Evolutionary conservation across 2,113 vertebrate species (phyloP).

Genomic region (Gasterosteus nipponicus): DNA sequence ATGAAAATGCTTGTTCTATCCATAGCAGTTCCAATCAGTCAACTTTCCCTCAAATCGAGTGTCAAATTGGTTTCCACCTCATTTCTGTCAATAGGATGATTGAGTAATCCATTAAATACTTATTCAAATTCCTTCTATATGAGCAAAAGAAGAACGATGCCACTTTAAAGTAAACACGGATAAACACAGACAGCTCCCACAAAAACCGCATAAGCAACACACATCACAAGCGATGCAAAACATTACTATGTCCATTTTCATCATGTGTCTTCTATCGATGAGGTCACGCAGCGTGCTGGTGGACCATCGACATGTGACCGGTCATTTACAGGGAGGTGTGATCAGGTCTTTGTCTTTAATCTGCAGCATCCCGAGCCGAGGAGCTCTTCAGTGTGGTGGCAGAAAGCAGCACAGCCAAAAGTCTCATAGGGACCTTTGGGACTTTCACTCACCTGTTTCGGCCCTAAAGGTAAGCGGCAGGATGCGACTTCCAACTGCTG

Average conservation of each 20-base stretch:
- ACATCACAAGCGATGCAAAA: not conserved
- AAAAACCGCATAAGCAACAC: not conserved
- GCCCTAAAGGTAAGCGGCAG: conserved; percentile 29
- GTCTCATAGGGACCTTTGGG: conserved; percentile 33
- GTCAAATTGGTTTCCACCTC: not conserved
- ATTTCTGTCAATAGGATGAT: not conserved
- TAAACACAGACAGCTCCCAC: not conserved
- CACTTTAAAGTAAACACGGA: not conserved
- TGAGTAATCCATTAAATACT: not conserved
- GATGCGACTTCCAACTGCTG: not conserved
- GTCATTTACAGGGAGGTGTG: conserved; percentile 40
- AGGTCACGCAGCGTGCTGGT: not conserved
- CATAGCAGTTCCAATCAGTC: not conserved
- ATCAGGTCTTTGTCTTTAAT: conserved; percentile 36
- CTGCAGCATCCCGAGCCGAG: conserved; percentile 9
- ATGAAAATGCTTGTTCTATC: not conserved
- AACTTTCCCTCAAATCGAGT: not conserved
- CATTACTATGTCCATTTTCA: not conserved
- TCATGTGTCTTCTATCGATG: not conserved
- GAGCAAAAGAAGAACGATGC: not conserved
- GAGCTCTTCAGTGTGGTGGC: not conserved
- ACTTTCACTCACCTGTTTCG: conserved; percentile 35
- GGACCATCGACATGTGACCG: conserved; percentile 13
- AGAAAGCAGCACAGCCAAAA: not conserved
- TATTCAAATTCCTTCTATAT: not conserved